phyloP scores from a whole-genome alignment of 2,888 invertebrate genomes.

The Elegia similella region DNA sequence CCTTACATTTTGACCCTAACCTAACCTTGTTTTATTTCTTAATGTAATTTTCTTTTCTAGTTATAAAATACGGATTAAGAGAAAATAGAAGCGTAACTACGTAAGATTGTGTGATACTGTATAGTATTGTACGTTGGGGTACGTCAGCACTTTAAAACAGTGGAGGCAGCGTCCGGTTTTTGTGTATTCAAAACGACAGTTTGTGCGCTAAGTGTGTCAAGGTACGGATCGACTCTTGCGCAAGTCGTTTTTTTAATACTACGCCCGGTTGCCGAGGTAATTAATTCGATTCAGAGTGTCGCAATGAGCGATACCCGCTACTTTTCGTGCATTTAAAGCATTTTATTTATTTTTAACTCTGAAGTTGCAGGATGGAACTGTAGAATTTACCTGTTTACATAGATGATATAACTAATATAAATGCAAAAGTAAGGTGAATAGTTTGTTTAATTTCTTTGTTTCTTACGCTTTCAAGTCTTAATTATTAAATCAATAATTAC shows the following conservation, averaged over 20 bases:
- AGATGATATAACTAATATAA: no score
- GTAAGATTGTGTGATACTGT: not conserved
- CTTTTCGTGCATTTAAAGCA: conserved; percentile 53
- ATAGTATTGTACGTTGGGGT: not conserved
- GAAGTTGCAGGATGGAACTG: not conserved
- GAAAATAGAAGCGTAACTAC: no score
- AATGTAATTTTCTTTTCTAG: no score
- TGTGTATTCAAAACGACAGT: conserved; percentile 81
- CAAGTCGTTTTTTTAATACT: conserved; percentile 77
- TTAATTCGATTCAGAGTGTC: conserved; percentile 79
- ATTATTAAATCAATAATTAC: no score
- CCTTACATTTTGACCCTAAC: no score
- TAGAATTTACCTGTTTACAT: not conserved
- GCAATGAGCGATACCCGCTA: conserved; percentile 68
- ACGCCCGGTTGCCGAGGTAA: conserved; percentile 79
- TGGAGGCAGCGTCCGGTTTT: conserved; percentile 78
- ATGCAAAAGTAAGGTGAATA: no score
- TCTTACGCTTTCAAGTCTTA: no score
- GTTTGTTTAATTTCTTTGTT: no score
- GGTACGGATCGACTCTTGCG: conserved; percentile 79
- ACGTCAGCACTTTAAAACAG: conserved; percentile 47
- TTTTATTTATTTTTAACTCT: conserved; percentile 28
- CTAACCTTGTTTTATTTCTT: no score
- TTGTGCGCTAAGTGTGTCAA: conserved; percentile 77
- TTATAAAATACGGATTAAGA: no score